Conservation (phyloP, 2,888 invertebrate genomes). For the Epinotia ramella region DNA sequence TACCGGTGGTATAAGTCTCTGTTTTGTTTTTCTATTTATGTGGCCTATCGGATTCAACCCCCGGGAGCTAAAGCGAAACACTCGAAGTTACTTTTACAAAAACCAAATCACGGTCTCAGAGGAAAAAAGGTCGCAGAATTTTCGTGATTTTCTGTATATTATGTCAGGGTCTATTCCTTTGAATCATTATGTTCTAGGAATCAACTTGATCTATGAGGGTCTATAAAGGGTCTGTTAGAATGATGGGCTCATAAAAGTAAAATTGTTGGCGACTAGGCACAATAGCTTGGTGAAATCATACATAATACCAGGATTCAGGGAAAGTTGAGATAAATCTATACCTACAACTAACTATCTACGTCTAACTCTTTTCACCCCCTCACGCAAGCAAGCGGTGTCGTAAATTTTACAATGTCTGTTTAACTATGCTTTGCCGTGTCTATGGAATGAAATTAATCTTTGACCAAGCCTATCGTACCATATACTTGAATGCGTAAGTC, state of each 20-base stretch:
- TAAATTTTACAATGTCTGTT: too few relatives aligned
- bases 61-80: slow-evolving; percentile 19
- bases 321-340: background rate
- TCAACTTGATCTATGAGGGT: slow-evolving; percentile 17
- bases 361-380: too few relatives aligned
- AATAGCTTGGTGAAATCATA: background rate
- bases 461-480: too few relatives aligned
- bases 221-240: background rate
- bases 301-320: background rate
- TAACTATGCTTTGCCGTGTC: too few relatives aligned
- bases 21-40: background rate
- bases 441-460: too few relatives aligned
- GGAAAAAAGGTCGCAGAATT: slow-evolving; percentile 8
- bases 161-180: slow-evolving; percentile 6
- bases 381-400: too few relatives aligned
- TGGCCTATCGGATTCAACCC: slow-evolving; percentile 2
- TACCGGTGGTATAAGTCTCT: background rate
- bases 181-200: slow-evolving; percentile 9
- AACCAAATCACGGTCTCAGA: slow-evolving; percentile 17
- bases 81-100: slow-evolving; percentile 29
- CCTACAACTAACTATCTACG: too few relatives aligned
- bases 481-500: too few relatives aligned
- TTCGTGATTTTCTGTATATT: slow-evolving; percentile 16
- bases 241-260: slow-evolving; percentile 4
- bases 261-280: background rate